phyloP scores from a whole-genome alignment of 2,797 vertebrate genomes.

The Enteromius viviparus region DNA sequence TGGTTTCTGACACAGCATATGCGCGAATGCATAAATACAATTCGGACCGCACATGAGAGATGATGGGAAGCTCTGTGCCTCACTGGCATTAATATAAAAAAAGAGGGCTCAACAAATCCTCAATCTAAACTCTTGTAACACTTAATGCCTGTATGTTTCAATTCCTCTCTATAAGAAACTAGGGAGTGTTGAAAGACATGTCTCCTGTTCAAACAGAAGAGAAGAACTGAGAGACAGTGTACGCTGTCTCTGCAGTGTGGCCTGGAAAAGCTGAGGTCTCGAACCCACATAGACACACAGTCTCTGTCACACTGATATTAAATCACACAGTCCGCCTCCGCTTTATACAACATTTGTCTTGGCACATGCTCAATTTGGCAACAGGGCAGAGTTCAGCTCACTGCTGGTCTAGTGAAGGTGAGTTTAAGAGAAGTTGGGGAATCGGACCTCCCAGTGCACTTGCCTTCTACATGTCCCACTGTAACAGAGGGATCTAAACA shows the following conservation, averaged over 20 bases:
- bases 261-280: conserved; percentile 39
- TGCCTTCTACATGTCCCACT: conserved; percentile 41
- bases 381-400: conserved; percentile 43
- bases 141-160: conserved; percentile 29
- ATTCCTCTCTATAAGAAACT: conserved; percentile 43
- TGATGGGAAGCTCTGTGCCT: background rate
- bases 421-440: conserved; percentile 49
- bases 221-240: conserved; percentile 53
- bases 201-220: conserved; percentile 43
- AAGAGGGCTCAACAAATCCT: conserved; percentile 1
- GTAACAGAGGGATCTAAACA: conserved; percentile 53
- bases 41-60: background rate
- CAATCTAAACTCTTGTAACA: conserved; percentile 24
- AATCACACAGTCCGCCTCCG: conserved; percentile 60
- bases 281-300: conserved; percentile 53
- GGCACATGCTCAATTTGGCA: conserved; percentile 57
- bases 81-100: background rate
- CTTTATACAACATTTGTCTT: conserved; percentile 68
- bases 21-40: conserved; percentile 2
- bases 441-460: conserved; percentile 39
- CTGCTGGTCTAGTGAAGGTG: conserved; percentile 55
- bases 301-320: conserved; percentile 61
- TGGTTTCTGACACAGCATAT: background rate
- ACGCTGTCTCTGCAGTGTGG: conserved; percentile 43
- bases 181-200: conserved; percentile 53